Base-by-base conservation (phyloP, 2,888 invertebrate genomes). In the Eustalomyia histrio region DNA sequence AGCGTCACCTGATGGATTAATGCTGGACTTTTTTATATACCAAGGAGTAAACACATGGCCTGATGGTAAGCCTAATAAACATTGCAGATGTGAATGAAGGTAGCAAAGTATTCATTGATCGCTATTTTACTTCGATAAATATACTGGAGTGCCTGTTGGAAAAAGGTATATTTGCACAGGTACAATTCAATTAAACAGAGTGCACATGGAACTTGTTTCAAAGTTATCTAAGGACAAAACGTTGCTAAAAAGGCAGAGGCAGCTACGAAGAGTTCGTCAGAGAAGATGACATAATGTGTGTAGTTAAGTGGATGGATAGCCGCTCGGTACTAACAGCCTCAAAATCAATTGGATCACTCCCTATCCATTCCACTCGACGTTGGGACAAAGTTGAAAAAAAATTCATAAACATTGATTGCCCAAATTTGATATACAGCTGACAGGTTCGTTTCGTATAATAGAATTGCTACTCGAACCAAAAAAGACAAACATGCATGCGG, bases 391-490 rank as follows among this genome's bases (percentile, higher is more conserved):
- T 33, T 33, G 4, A 4, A 33, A 58, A 16, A 58, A 35, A 35
- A 16, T 58, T 35, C 17, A 16, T 35, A 58, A 35, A 58, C 16
- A 58, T 58, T 17, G 16, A 35, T 58, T 58, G n/a, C 17, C 58
- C 58, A 35, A 58, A 58, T 58, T n/a, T 10, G 1, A 16, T 35
- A 60, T 14, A 17, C 39, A 39, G 33, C 33, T 4, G 33, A 33
- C 33, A 33, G 33, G 8, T 33, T 33, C 39, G 10, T 60, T 16
- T 29, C 35, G 24, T 71, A 71, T 24, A 61, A 71, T 14, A 12
- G 71, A 2, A 61, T 71, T 18, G 21, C n/a, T n/a, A 71, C 52
- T 61, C 21, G 53, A n/a, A 71, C 33, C 71, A 24, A 71, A 60
- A 71, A 68, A 29, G 60, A 61, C 24, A 5, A 61, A n/a, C 35